Conservation (phyloP, 2,888 invertebrate species). For the Drosophila mercatorum region DNA sequence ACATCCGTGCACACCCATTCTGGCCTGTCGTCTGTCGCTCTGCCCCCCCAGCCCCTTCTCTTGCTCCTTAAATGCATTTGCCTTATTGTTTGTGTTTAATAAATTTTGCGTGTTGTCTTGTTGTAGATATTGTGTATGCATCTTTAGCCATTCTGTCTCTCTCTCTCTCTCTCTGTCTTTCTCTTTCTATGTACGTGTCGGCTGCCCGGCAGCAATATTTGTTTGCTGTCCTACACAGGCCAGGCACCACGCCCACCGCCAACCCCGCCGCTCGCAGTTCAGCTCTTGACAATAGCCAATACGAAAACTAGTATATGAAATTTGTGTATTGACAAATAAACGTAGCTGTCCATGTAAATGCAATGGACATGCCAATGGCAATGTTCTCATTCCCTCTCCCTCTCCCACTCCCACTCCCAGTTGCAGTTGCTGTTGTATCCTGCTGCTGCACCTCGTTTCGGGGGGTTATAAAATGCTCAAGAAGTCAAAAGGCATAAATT, state of each 20-base stretch:
- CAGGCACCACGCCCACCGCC: conserved; percentile 54
- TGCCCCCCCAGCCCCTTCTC: neutral
- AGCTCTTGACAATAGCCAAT: conserved; percentile 47
- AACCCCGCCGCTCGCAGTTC: conserved; percentile 3
- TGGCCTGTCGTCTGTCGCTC: conserved; percentile 25
- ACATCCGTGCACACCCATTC: conserved; percentile 51
- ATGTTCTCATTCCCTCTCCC: conserved; percentile 29
- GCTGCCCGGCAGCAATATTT: conserved; percentile 68
- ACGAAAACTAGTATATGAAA: conserved; percentile 74
- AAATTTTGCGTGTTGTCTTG: conserved; percentile 77
- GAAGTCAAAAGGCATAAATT: conserved; percentile 82
- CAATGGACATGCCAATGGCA: conserved; percentile 76
- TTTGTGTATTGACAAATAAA: conserved; percentile 81
- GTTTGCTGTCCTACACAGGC: conserved; percentile 65
- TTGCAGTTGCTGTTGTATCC: neutral
- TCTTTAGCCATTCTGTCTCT: conserved; percentile 2
- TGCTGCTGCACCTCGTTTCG: conserved; percentile 24
- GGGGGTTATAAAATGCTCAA: conserved; percentile 61
- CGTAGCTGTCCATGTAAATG: conserved; percentile 77
- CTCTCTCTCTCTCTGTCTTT: neutral
- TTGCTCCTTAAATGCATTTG: conserved; percentile 79
- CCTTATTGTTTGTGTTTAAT: conserved; percentile 80
- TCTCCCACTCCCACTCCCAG: too few relatives aligned
- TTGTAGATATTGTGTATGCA: conserved; percentile 48
- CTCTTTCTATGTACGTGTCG: conserved; percentile 13